Conservation (phyloP, 2,113 vertebrate genomes). For the Eonycteris spelaea region DNA sequence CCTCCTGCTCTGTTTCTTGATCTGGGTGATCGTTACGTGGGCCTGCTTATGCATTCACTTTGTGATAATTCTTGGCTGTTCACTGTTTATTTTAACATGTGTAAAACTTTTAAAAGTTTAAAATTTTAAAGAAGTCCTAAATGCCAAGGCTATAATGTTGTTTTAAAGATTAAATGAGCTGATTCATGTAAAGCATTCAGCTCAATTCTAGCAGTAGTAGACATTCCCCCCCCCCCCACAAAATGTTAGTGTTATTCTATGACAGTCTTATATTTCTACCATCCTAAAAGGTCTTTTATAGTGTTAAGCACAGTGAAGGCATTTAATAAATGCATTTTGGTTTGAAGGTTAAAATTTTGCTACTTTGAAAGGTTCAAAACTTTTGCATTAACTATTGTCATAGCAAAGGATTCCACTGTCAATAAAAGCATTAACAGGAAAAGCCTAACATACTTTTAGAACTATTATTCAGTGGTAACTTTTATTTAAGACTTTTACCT, state of each 20-base stretch:
- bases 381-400: background rate
- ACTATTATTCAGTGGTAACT: background rate
- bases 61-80: background rate
- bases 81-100: background rate
- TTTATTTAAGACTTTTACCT: background rate
- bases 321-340: background rate
- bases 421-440: background rate
- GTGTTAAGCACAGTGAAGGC: background rate
- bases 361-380: background rate
- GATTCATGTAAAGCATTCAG: background rate
- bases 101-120: background rate
- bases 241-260: background rate
- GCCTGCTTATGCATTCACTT: background rate
- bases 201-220: background rate
- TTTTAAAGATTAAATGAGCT: constrained; percentile 20
- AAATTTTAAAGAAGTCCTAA: background rate
- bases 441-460: background rate
- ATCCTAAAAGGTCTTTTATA: background rate
- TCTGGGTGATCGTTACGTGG: background rate
- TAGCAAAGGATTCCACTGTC: background rate
- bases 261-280: background rate
- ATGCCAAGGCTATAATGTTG: background rate
- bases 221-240: background rate
- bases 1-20: background rate
- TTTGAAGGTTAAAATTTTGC: background rate